Evolutionary conservation across 2,113 vertebrate genomes (phyloP).

Genomic region (Barbus barbus): DNA sequence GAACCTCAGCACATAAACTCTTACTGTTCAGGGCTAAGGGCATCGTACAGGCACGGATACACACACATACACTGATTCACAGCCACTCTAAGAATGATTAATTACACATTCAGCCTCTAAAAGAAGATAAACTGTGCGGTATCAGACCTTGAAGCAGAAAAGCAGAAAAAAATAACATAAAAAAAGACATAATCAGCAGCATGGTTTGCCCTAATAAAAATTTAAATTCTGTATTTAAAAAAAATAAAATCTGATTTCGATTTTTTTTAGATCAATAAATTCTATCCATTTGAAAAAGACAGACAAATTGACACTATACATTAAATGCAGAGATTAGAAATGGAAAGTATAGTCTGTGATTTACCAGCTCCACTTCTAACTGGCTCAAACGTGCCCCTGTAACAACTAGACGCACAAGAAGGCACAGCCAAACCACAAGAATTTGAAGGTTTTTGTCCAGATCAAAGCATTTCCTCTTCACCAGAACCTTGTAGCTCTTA

Average conservation of each 20-base stretch:
- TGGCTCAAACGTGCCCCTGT: conserved; percentile 68
- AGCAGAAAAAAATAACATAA: not conserved
- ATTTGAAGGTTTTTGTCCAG: conserved; percentile 48
- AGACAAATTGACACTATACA: too few species aligned
- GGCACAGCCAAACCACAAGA: conserved; percentile 69
- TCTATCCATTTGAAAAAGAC: too few species aligned
- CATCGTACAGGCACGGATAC: not conserved
- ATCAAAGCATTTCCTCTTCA: conserved; percentile 27
- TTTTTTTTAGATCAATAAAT: too few species aligned
- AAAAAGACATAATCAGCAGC: not conserved
- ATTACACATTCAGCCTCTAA: not conserved
- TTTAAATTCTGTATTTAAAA: not conserved
- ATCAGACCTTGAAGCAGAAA: not conserved
- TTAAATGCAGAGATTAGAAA: too few species aligned
- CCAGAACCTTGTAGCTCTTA: conserved; percentile 20
- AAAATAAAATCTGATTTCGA: too few species aligned
- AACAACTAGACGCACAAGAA: conserved; percentile 56
- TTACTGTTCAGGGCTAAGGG: conserved; percentile 76
- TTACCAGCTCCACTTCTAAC: not conserved
- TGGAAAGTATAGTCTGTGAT: not conserved
- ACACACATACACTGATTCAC: not conserved
- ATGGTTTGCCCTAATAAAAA: not conserved
- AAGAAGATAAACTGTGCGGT: not conserved
- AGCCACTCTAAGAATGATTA: not conserved
- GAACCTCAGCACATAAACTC: conserved; percentile 78